phyloP scores from a whole-genome alignment of 1,140 invertebrate genomes.

The Acyrthosiphon pisum region DNA sequence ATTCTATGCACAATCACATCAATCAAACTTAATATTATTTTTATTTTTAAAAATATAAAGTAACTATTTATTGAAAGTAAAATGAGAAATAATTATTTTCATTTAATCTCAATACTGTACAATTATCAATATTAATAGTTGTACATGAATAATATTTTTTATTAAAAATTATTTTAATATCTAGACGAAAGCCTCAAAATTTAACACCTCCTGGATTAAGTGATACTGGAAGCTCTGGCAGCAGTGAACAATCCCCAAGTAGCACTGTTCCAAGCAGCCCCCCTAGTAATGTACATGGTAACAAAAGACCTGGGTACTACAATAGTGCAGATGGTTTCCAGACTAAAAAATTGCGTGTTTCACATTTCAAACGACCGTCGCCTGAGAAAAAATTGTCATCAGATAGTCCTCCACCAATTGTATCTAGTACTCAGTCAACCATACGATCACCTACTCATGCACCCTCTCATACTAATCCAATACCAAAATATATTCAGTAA shows the following conservation, averaged over 20 bases:
- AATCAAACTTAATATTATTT: no score
- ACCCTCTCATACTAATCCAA: conserved; percentile 25
- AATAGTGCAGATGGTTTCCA: conserved; percentile 71
- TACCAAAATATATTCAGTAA: conserved; percentile 58
- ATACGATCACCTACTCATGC: conserved; percentile 24
- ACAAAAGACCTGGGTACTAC: conserved; percentile 67
- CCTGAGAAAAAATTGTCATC: conserved; percentile 43
- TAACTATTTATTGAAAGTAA: not conserved
- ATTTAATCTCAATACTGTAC: not conserved
- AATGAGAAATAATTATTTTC: not conserved
- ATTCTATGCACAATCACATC: no score
- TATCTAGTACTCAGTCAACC: conserved; percentile 41
- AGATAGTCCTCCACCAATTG: conserved; percentile 44
- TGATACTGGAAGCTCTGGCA: conserved; percentile 75
- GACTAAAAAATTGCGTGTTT: conserved; percentile 81
- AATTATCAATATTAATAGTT: no score
- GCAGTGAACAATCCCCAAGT: conserved; percentile 74
- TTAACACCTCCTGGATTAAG: conserved; percentile 84
- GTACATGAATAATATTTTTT: not conserved
- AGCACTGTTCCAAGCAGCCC: conserved; percentile 73
- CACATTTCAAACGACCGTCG: conserved; percentile 74
- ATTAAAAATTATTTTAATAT: conserved; percentile 40
- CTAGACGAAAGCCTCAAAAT: conserved; percentile 77
- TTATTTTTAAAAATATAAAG: not conserved
- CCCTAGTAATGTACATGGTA: conserved; percentile 64